Evolutionary conservation across 2,797 vertebrate species (phyloP).

Genomic region (Sebastolobus alascanus): DNA sequence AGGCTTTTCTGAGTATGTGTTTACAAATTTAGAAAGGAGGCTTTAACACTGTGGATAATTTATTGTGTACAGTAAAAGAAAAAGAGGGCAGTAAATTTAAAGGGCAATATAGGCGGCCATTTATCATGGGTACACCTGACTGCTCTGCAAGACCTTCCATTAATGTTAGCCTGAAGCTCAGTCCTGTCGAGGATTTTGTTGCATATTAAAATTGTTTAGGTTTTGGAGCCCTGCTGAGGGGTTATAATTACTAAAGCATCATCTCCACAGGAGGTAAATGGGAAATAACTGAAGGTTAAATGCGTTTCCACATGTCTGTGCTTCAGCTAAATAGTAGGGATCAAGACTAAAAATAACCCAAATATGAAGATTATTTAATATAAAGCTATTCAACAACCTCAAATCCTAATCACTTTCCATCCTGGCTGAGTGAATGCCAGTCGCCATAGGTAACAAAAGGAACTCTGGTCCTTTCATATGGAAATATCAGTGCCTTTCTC

Average conservation of each 20-base stretch:
- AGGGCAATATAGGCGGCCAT: conserved; percentile 64
- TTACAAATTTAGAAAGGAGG: conserved; percentile 63
- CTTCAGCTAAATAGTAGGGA: conserved; percentile 46
- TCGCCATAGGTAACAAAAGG: conserved; percentile 41
- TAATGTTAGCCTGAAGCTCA: conserved; percentile 63
- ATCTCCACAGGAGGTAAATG: conserved; percentile 70
- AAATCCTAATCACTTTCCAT: conserved; percentile 34
- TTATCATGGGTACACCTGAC: conserved; percentile 70
- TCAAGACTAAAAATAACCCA: conserved; percentile 42
- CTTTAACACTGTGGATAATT: conserved; percentile 53
- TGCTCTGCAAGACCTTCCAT: conserved; percentile 59
- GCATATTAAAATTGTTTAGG: conserved; percentile 68
- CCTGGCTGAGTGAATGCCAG: conserved; percentile 12
- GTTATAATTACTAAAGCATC: conserved; percentile 75
- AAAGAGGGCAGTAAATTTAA: conserved; percentile 63
- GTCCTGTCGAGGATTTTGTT: conserved; percentile 53
- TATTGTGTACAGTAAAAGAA: conserved; percentile 65
- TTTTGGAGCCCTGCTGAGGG: conserved; percentile 61
- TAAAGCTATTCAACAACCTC: conserved; percentile 44
- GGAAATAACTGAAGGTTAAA: conserved; percentile 71
- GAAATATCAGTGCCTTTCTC: conserved; percentile 39
- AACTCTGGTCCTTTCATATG: conserved; percentile 41
- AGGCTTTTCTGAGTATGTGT: conserved; percentile 47
- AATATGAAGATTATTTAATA: conserved; percentile 46
- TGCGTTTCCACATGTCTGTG: conserved; percentile 62